Evolutionary conservation across 1,140 invertebrate genomes (phyloP).

Genomic region (Procambarus virginalis): DNA sequence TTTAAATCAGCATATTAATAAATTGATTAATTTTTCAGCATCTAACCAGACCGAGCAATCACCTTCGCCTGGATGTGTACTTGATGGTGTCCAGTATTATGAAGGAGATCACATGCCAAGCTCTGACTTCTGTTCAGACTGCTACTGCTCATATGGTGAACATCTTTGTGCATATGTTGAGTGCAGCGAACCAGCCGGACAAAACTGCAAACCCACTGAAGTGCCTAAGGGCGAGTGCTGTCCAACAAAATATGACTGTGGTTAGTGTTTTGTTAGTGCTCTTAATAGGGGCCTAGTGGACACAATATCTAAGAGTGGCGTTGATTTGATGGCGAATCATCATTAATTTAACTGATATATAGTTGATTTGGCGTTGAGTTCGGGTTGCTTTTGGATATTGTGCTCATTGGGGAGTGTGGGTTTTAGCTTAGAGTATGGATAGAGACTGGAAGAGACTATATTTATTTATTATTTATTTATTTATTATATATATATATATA

Average conservation of each 20-base stretch:
- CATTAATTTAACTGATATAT: too few relatives aligned
- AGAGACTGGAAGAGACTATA: too few relatives aligned
- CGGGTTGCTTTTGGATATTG: too few relatives aligned
- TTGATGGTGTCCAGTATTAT: conserved; percentile 29
- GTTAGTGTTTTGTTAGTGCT: conserved; percentile 60
- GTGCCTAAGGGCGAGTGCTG: conserved; percentile 87
- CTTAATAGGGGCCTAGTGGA: too few relatives aligned
- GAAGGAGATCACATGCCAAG: conserved; percentile 54
- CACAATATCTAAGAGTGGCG: too few relatives aligned
- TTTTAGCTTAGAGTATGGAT: too few relatives aligned
- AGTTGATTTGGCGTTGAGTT: too few relatives aligned
- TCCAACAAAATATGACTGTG: conserved; percentile 88
- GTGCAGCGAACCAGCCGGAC: conserved; percentile 82
- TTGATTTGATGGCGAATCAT: too few relatives aligned
- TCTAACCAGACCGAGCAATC: neutral
- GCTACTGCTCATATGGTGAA: conserved; percentile 93
- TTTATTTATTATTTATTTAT: too few relatives aligned
- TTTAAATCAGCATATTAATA: neutral
- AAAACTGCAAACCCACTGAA: conserved; percentile 40
- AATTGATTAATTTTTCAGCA: conserved; percentile 15
- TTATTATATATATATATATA: too few relatives aligned
- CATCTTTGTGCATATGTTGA: conserved; percentile 93
- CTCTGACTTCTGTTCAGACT: conserved; percentile 86
- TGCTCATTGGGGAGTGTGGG: too few relatives aligned
- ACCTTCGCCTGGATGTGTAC: conserved; percentile 3